Base-by-base conservation (phyloP, 2,113 vertebrate species). In the Myiagra hebetior region DNA sequence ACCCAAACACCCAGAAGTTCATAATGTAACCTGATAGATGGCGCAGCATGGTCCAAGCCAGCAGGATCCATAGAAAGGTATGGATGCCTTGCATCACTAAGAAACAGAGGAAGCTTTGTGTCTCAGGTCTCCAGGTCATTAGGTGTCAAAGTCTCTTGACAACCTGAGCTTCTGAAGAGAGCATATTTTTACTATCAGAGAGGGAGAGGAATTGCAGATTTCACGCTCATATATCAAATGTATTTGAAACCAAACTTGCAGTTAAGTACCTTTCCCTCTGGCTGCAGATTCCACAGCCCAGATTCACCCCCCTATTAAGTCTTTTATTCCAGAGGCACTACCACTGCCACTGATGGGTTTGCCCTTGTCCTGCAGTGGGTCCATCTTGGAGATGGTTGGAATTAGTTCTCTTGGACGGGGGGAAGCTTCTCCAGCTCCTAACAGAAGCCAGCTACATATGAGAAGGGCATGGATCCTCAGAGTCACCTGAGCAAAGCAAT, bases 1-100 rank as follows among this genome's bases (percentile, higher is more conserved):
- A 0, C 2, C 8, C 46, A 33, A 62, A 68, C 19, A 13, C 7
- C 2, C 2, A 46, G 10, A 85, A 91, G 5, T 37, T 44, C 14
- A 26, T 35, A 53, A 73, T 28, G 20, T 0, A 4, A 11, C 14
- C 21, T 76, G 10, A 33, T 80, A 77, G 33, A 53, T 52, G 80
- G 6, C 0, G 2, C 18, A 49, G 30, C 15, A 15, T 22, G 13
- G 26, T 44, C 33, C 63, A 41, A 39, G 24, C 23, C 50, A 49
- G 12, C 22, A 53, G 6, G 5, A 44, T 42, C 39, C 35, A 3
- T 14, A 23, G 30, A 49, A 67, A 27, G 8, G 14, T 53, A 49
- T 22, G 9, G 15, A 52, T 62, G 50, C 5, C 6, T 81, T 77
- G 33, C 11, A 15, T 56, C 18, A 4, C 37, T 64, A 64, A 67